Evolutionary conservation across 1,140 invertebrate species (phyloP).

Genomic region (Macrobrachium nipponense): DNA sequence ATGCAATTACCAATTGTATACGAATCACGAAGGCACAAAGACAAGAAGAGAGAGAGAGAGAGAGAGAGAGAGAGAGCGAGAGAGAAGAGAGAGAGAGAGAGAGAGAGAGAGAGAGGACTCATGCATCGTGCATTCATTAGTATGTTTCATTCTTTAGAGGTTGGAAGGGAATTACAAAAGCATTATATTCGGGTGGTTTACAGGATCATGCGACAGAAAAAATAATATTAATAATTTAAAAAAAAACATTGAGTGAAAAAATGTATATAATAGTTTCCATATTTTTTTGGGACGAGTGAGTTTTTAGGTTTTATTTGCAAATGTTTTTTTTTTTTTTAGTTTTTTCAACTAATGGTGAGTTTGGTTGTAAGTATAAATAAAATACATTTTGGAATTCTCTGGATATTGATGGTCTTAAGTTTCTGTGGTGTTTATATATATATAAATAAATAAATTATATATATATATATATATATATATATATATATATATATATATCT

Average conservation of each 20-base stretch:
- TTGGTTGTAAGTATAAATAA: neutral
- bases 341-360: neutral
- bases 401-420: too few species aligned
- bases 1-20: neutral
- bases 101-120: neutral
- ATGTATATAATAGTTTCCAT: constrained; percentile 2
- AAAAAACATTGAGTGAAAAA: constrained; percentile 10
- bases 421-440: constrained; percentile 1
- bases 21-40: neutral
- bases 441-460: neutral
- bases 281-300: neutral
- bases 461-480: constrained; percentile 22
- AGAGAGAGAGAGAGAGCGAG: neutral
- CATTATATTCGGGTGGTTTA: constrained; percentile 8
- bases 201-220: constrained; percentile 17
- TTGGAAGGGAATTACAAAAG: neutral
- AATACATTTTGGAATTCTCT: too few species aligned
- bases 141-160: neutral
- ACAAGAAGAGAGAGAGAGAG: neutral
- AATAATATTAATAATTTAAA: constrained; percentile 9
- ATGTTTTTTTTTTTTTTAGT: too few species aligned
- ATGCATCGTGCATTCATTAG: neutral
- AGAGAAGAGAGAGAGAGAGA: neutral
- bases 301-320: neutral
- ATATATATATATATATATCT: constrained; percentile 3